phyloP scores from a whole-genome alignment of 2,113 vertebrate species.

The Geothlypis trichas region DNA sequence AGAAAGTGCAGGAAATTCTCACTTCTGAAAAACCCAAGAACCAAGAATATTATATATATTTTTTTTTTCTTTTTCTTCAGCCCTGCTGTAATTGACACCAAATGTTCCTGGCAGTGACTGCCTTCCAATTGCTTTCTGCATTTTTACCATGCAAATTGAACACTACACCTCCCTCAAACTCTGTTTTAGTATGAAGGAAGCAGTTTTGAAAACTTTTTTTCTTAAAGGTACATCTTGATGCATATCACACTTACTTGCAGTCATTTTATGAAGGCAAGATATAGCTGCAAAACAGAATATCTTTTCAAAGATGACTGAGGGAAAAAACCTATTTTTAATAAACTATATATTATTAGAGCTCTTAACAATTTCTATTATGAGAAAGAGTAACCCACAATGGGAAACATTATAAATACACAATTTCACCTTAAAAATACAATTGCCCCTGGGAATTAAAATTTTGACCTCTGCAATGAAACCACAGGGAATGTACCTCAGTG shows the following conservation, averaged over 20 bases:
- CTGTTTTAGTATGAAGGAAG: not conserved
- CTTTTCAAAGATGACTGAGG: not conserved
- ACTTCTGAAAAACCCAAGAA: slow-evolving; percentile 10
- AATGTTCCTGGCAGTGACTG: slow-evolving; percentile 43
- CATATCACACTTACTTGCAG: not conserved
- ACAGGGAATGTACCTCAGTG: not conserved
- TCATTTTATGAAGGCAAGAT: not conserved
- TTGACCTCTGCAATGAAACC: not conserved
- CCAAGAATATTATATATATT: not conserved
- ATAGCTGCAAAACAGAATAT: not conserved
- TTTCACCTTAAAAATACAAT: not conserved
- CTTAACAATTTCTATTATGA: not conserved
- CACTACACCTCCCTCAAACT: not conserved
- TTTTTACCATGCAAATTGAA: slow-evolving; percentile 21
- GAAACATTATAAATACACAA: not conserved
- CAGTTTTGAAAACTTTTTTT: not conserved
- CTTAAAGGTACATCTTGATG: not conserved
- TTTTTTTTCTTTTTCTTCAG: not conserved
- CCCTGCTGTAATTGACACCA: slow-evolving; percentile 47
- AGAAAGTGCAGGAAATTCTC: slow-evolving; percentile 41
- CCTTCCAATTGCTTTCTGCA: slow-evolving; percentile 19
- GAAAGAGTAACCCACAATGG: not conserved
- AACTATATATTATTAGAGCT: not conserved
- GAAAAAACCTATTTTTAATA: not conserved
- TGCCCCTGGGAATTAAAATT: not conserved